Evolutionary conservation across 2,797 vertebrate species (phyloP).

Genomic region (Hirundo rustica): DNA sequence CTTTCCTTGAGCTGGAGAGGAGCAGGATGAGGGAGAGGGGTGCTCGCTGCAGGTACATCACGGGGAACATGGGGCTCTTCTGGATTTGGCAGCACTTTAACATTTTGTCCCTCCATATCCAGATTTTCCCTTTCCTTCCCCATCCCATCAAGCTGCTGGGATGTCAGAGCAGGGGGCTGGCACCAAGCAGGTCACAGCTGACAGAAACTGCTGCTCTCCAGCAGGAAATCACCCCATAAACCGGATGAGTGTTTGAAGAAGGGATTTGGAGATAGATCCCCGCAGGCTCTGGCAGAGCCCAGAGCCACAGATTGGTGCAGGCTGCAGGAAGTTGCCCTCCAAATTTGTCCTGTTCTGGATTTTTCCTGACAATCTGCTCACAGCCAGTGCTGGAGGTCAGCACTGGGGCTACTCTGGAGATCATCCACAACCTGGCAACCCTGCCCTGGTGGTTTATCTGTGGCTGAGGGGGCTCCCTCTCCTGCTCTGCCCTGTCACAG

Average conservation of each 20-base stretch:
- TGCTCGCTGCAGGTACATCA: fast-evolving
- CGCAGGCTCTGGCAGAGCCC: background rate
- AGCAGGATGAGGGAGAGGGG: background rate
- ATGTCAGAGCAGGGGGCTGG: background rate
- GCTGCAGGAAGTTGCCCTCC: background rate
- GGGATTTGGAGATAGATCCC: background rate
- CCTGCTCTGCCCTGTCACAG: background rate
- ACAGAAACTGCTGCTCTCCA: background rate
- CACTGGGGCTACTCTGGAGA: background rate
- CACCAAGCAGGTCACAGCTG: background rate
- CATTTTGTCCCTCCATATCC: too few species aligned
- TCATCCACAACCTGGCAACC: fast-evolving
- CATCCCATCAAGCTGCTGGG: background rate
- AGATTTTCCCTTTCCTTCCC: background rate
- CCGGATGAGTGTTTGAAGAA: background rate
- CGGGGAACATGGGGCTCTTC: background rate
- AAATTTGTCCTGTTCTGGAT: background rate
- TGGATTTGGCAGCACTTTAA: background rate
- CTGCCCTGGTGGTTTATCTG: background rate
- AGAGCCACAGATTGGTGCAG: background rate
- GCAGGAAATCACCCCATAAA: background rate
- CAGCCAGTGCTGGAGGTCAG: background rate
- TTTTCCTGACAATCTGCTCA: background rate
- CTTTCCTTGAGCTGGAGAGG: background rate
- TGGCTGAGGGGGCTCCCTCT: background rate